Conservation (phyloP, 92 coral and sea anemone genomes). For the Phenganax stokvisi region DNA sequence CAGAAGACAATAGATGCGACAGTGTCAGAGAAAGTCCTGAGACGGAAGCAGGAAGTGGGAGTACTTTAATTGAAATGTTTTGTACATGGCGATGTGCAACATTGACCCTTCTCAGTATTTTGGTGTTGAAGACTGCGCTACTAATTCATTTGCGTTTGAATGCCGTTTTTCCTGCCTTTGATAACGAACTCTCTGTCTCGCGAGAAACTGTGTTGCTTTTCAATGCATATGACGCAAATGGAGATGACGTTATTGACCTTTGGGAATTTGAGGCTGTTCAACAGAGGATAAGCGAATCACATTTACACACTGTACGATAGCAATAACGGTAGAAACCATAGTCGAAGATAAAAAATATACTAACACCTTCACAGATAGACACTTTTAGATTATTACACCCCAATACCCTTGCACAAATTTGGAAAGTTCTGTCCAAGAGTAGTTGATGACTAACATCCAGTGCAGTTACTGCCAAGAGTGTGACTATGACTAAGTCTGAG, state of each 20-base stretch:
- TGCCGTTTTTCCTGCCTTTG: conserved; percentile 2
- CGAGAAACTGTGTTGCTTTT: conserved; percentile 47
- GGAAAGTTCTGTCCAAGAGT: no score
- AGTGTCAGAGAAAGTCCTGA: not conserved
- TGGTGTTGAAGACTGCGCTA: conserved; percentile 6
- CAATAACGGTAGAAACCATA: not conserved
- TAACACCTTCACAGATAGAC: no score
- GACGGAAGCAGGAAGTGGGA: not conserved
- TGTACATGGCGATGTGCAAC: not conserved
- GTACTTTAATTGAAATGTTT: not conserved
- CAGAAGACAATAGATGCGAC: not conserved
- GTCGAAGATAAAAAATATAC: no score
- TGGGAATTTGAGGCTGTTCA: conserved; percentile 74
- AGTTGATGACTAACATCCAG: no score
- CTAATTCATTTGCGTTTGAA: not conserved
- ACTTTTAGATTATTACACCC: no score
- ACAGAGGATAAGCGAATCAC: conserved; percentile 46
- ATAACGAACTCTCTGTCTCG: conserved; percentile 1
- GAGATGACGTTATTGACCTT: conserved; percentile 68
- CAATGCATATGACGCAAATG: conserved; percentile 66
- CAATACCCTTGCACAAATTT: no score
- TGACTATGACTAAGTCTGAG: no score
- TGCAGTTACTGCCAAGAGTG: no score
- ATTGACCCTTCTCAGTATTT: conserved; percentile 13
- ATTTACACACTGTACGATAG: not conserved